Base-by-base conservation (phyloP, 2,888 invertebrate genomes). In the Lingula anatina region DNA sequence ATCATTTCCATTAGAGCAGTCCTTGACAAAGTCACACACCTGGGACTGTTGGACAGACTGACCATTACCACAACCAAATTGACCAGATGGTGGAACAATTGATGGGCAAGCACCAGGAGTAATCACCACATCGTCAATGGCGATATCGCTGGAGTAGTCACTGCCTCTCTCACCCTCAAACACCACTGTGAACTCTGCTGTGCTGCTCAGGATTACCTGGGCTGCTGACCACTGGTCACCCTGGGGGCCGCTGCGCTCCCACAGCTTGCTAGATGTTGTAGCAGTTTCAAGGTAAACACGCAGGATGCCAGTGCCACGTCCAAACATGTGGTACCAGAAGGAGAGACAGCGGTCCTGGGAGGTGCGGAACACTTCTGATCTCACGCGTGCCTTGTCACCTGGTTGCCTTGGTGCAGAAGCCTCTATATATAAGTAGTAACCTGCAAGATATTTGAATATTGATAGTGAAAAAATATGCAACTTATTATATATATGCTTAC, bases 241-340 rank as follows among this genome's bases (percentile, higher is more conserved):
- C 15, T 31, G 31, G 9, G 9, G 9, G 15, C 31, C 31, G 15
- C 31, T 31, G 9, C 31, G 31, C 15, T 9, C 9, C 31, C 31
- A 35, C 35, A 23, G 26, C 42, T 37, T 36, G 24, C 36, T 28
- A 46, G 59, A n/a, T 42, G 42, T 7, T 2, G 50, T 49, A 36
- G 49, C 55, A 25, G 40, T 42, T 35, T 56, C 49, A 28, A 61
- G 50, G 24, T 56, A 55, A n/a, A 68, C 53, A 18, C 59, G 64
- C 35, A 72, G 60, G 5, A 55, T 46, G 2, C 70, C 71, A 4
- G 66, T 61, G 51, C 49, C 54, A 9, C 43, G 38, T 0, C 70
- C 72, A 53, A 62, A 60, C 66, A 71, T 71, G 55, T 65, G 57
- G 53, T 69, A 70, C 69, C 70, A 71, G 65, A 71, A 71, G 4